Evolutionary conservation across 2,113 vertebrate genomes (phyloP), one percentile per base, ranked within the genome.

Genomic region (Chlorocebus sabaeus): DNA sequence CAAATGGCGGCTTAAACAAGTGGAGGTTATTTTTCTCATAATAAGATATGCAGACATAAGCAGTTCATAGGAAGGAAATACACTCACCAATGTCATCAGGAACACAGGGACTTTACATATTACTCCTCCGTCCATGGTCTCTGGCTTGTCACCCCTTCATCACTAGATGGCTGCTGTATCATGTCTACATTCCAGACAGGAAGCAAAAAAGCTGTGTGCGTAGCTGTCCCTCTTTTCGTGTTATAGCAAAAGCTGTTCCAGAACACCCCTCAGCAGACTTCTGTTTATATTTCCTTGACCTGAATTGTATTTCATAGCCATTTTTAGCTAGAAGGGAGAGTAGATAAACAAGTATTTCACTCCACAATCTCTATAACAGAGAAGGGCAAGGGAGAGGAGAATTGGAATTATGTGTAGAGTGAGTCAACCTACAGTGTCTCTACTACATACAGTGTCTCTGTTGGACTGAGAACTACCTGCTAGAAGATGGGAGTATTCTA

Each of bases 221-320:
- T 43, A 8, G 50, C 81, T 83, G 45, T 57, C 90, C n/a, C 22
- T 64, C 50, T 70, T 40, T 67, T 79, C 12, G 11, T 17, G 50
- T 61, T n/a, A 80, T 8, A 89, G 64, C 32, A 43, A 50, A 88
- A 55, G 38, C 52, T 89, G 88, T 93, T 67, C 88, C 95, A 95
- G 93, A 94, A 78, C 55, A 81, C n/a, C 59, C 67, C 86, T 95
- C 12, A 3, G 12, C 50, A 25, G 95, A 38, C 81, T 81, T 78
- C 2, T 64, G 52, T 52, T 72, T 78, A 45, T 38, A 57, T 73
- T 45, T 79, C 48, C 25, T 76, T 25, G 23, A 59, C 59, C 76
- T 87, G 86, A 73, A 30, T 40, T 72, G 67, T 67, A 3, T 72
- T 32, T 27, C 40, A 0, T 3, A 5, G 22, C 9, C 52, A 0